Conservation (phyloP, 2,797 vertebrate species). For the Smutsia gigantea region DNA sequence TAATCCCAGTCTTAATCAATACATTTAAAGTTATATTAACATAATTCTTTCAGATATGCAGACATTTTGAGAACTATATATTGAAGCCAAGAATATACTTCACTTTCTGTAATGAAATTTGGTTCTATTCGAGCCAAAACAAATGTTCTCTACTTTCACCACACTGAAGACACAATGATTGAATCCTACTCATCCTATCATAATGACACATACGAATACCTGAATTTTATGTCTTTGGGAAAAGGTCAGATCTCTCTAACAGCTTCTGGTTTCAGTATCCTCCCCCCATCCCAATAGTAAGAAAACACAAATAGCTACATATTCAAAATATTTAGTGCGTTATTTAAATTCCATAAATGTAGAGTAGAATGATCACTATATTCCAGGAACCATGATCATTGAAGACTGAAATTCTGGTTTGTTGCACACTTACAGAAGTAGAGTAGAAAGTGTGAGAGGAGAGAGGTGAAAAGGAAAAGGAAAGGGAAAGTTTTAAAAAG, state of each 20-base stretch:
- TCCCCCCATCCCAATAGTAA: neutral
- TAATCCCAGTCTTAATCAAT: neutral
- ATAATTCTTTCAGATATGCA: neutral
- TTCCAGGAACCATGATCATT: constrained; percentile 17
- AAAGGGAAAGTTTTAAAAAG: neutral
- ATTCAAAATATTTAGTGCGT: constrained; percentile 60
- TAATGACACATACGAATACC: constrained; percentile 74
- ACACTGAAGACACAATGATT: neutral
- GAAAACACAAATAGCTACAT: constrained; percentile 62
- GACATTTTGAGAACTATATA: neutral
- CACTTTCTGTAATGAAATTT: neutral
- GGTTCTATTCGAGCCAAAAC: neutral
- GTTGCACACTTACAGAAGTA: constrained; percentile 36
- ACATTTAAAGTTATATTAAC: neutral
- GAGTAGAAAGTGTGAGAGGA: fast-evolving
- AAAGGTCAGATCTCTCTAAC: constrained; percentile 55
- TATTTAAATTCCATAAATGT: constrained; percentile 73
- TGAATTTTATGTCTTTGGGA: constrained; percentile 51
- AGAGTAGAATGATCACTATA: constrained; percentile 42
- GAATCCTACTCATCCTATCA: constrained; percentile 71
- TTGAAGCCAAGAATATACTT: fast-evolving
- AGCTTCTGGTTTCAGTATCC: constrained; percentile 70
- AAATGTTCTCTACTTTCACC: constrained; percentile 40
- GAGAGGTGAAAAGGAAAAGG: neutral
- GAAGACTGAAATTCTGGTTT: constrained; percentile 12